Percentiles rank a stretch among this genome's conserved stretches.
Conservation (phyloP, 2,888 invertebrate genomes). For the Drymonia ruficornis region DNA sequence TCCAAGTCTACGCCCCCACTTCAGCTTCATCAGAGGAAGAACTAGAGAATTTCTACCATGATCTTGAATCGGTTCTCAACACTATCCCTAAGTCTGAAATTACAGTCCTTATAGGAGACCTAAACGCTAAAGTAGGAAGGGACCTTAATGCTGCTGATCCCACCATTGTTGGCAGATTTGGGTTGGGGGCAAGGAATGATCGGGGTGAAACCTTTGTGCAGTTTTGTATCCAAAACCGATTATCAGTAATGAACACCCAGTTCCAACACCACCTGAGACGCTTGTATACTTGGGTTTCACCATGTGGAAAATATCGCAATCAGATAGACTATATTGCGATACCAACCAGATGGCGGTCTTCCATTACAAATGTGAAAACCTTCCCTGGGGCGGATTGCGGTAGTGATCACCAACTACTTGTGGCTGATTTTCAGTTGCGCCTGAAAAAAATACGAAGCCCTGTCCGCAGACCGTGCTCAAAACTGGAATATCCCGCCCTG, state of each 20-base stretch:
- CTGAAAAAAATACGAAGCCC: not conserved
- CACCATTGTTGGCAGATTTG: not conserved
- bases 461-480: no score
- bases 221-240: not conserved
- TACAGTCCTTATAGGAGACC: not conserved
- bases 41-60: not conserved
- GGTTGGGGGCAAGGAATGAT: not conserved
- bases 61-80: not conserved
- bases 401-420: conserved; percentile 8
- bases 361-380: not conserved
- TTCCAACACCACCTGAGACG: not conserved
- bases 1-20: not conserved
- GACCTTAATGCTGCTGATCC: no score
- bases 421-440: not conserved
- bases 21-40: not conserved
- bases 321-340: conserved; percentile 4
- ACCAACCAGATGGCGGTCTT: not conserved
- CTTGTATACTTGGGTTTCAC: not conserved
- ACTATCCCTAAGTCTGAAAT: not conserved
- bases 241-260: not conserved
- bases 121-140: not conserved
- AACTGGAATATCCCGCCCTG: no score
- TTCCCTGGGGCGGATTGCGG: conserved; percentile 11
- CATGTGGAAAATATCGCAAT: conserved; percentile 1
- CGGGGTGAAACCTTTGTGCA: not conserved